phyloP scores from a whole-genome alignment of 2,113 vertebrate species.

The Gobio gobio region DNA sequence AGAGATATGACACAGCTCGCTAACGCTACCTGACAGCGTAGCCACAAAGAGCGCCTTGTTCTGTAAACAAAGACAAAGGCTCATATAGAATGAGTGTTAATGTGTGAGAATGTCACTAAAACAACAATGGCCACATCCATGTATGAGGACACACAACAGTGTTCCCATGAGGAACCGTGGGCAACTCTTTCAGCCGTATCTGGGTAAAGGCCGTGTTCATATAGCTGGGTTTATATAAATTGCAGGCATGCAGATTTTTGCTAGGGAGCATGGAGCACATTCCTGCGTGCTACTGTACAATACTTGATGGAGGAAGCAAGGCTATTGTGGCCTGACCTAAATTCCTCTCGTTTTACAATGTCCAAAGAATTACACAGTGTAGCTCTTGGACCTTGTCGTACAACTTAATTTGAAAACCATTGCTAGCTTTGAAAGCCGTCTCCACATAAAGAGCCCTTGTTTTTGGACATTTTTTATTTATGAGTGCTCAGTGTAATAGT shows the following conservation, averaged over 20 bases:
- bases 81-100: not conserved
- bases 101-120: not conserved
- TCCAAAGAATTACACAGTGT: constrained; percentile 68
- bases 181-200: not conserved
- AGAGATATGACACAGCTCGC: constrained; percentile 70
- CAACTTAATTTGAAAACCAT: constrained; percentile 5
- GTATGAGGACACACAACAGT: constrained; percentile 1
- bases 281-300: constrained; percentile 37
- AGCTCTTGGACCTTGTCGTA: constrained; percentile 38
- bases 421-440: not conserved
- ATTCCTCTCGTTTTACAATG: constrained; percentile 71
- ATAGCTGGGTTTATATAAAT: constrained; percentile 13
- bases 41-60: constrained; percentile 76
- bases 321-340: constrained; percentile 75
- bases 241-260: constrained; percentile 2
- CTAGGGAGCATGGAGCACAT: constrained; percentile 66
- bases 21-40: constrained; percentile 82
- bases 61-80: constrained; percentile 12
- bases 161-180: too few relatives aligned
- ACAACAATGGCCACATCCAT: not conserved
- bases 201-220: not conserved
- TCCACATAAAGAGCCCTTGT: not conserved
- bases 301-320: constrained; percentile 43
- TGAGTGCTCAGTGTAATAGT: not conserved
- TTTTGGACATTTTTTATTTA: not conserved